Base-by-base conservation (phyloP, 2,113 vertebrate species). In the Entosphenus tridentatus region DNA sequence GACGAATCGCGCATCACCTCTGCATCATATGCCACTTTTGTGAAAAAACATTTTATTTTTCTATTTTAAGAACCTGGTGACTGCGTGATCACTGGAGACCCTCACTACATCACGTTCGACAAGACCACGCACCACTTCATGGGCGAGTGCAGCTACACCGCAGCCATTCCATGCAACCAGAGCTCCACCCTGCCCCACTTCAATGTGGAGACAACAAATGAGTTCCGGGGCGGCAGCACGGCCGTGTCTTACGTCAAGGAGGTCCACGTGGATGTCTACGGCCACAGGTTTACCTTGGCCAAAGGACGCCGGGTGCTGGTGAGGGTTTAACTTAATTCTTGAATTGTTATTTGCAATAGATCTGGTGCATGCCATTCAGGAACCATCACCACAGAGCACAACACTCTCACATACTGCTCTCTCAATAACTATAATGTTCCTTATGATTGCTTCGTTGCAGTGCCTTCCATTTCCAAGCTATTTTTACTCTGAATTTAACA, bases 271-370 rank as follows among this genome's bases (percentile, higher is more conserved):
- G 71, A 80, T 16, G 73, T 79, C 3, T 56, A 72, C 10, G 73
- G 70, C 62, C 68, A 77, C 70, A 77, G 77, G 70, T 76, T 81
- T 69, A 74, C 72, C 4, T 73, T 81, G 55, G 74, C 73, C n/a
- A 73, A 77, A 74, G 79, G 71, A 57, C 78, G 77, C 74, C 76
- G 78, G 75, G 82, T 85, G 69, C 70, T 88, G 83, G 88, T 89
- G 78, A 72, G 79, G 72, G 39, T 39, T 39, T 39, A 5, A 39
- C 39, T 39, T 39, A 5, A 39, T 6, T 1, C 39, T 39, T 39
- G 39, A 39, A 39, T 39, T 39, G 39, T 7, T 39, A 39, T 39
- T 7, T 39, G 6, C 39, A 39, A 39, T 5, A 39, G 39, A 39
- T 5, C 39, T 1, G 39, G 39, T 39, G 39, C 39, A 5, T 39